Base-by-base conservation (phyloP, 2,888 invertebrate genomes). In the Acrocyrtus sp. region DNA sequence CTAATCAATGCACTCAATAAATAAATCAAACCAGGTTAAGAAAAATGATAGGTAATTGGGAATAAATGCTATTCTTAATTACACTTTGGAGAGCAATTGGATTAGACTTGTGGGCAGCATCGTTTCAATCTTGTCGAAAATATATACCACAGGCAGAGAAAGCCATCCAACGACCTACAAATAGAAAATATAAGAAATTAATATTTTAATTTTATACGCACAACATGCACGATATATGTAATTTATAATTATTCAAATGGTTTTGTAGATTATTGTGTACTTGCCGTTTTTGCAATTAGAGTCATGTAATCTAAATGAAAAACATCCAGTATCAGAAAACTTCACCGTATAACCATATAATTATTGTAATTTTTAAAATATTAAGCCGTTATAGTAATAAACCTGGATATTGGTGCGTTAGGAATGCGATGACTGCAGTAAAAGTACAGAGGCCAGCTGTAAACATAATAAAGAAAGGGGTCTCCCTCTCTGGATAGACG, bases 221-320 rank as follows among this genome's bases (percentile, higher is more conserved):
- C n/a, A n/a, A n/a, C n/a, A n/a, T n/a, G n/a, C n/a, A n/a, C n/a
- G n/a, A n/a, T n/a, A n/a, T n/a, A n/a, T n/a, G n/a, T n/a, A n/a
- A n/a, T n/a, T n/a, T n/a, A n/a, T n/a, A n/a, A n/a, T n/a, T n/a
- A n/a, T n/a, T n/a, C n/a, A n/a, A n/a, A n/a, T n/a, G n/a, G n/a
- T n/a, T n/a, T n/a, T n/a, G n/a, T n/a, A n/a, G n/a, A n/a, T n/a
- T n/a, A n/a, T n/a, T n/a, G 17, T 48, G 17, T 8, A 53, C 5
- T 8, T 78, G 89, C 88, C 69, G 91, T 89, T 85, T 91, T 91
- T 72, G 94, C 92, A 73, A 94, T 87, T 75, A 91, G 87, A 12
- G 93, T 92, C 92, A 95, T 95, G 3, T 92, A 90, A 82, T 95
- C 94, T n/a, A n/a, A n/a, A n/a, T n/a, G n/a, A n/a, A n/a, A n/a